These are phyloP conservation scores for Indicator maculatus DNA, from an alignment of 2,113 vertebrate genomes.

Conservation along the genomic window DNA sequence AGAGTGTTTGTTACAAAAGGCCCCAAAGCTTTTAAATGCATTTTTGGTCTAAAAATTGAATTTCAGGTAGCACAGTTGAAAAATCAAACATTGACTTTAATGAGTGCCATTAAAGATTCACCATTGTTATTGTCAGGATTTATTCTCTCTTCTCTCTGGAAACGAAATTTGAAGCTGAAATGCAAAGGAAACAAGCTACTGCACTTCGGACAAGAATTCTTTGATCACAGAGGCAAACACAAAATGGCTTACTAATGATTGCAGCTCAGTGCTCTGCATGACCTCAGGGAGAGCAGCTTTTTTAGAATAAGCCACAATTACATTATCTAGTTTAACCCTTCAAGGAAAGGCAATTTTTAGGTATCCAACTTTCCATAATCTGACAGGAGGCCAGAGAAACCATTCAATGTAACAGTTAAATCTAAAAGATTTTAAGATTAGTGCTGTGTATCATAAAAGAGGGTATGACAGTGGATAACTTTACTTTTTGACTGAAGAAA, in stretches of 20 bases:
- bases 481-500: not conserved
- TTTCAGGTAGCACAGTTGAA: conserved; percentile 58
- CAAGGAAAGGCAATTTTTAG: not conserved
- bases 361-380: not conserved
- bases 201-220: conserved; percentile 29
- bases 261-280: conserved; percentile 38
- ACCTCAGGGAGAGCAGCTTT: conserved; percentile 36
- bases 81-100: conserved; percentile 71
- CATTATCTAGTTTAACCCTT: conserved; percentile 45
- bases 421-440: not conserved
- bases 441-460: rapidly evolving
- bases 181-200: conserved; percentile 53
- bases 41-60: conserved; percentile 65
- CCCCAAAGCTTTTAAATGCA: conserved; percentile 62
- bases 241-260: conserved; percentile 69
- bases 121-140: conserved; percentile 68
- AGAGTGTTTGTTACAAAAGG: conserved; percentile 61
- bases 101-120: conserved; percentile 71
- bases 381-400: not conserved
- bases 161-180: conserved; percentile 48
- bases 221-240: conserved; percentile 70
- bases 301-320: conserved; percentile 23
- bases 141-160: conserved; percentile 61
- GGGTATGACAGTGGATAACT: not conserved
- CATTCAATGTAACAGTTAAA: not conserved